phyloP scores from a whole-genome alignment of 2,113 vertebrate species.

The Ameiurus melas region DNA sequence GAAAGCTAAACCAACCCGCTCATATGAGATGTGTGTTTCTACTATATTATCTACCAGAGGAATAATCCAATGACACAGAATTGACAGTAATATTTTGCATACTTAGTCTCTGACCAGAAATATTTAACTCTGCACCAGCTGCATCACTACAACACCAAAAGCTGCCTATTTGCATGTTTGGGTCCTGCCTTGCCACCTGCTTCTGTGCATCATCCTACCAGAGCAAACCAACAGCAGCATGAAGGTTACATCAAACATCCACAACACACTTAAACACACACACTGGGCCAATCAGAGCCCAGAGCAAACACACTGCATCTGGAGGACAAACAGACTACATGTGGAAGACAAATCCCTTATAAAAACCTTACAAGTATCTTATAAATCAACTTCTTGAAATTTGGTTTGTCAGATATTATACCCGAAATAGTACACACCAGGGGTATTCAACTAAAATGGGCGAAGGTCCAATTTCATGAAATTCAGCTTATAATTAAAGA shows the following conservation, averaged over 20 bases:
- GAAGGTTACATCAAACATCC: slow-evolving; percentile 24
- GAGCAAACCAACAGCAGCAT: neutral
- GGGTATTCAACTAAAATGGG: neutral
- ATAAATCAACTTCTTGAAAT: neutral
- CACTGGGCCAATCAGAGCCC: slow-evolving; percentile 28
- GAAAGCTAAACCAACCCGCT: neutral
- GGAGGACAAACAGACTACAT: neutral
- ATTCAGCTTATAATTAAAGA: neutral
- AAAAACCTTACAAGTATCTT: neutral
- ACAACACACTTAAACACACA: neutral
- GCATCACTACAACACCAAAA: slow-evolving; percentile 1
- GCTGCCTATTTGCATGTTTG: slow-evolving; percentile 9
- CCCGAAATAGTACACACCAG: neutral
- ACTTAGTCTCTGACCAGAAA: neutral
- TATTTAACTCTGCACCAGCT: neutral
- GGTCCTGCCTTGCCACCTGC: slow-evolving; percentile 24
- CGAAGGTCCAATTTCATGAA: neutral
- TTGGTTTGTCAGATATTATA: neutral
- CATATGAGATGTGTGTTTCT: neutral
- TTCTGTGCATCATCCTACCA: neutral
- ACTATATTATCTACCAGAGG: neutral
- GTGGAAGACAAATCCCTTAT: slow-evolving; percentile 24
- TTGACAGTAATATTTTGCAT: too few species aligned
- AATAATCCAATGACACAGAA: neutral
- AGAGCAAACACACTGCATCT: slow-evolving; percentile 44